phyloP scores from a whole-genome alignment of 2,113 vertebrate genomes.

The Meles meles region DNA sequence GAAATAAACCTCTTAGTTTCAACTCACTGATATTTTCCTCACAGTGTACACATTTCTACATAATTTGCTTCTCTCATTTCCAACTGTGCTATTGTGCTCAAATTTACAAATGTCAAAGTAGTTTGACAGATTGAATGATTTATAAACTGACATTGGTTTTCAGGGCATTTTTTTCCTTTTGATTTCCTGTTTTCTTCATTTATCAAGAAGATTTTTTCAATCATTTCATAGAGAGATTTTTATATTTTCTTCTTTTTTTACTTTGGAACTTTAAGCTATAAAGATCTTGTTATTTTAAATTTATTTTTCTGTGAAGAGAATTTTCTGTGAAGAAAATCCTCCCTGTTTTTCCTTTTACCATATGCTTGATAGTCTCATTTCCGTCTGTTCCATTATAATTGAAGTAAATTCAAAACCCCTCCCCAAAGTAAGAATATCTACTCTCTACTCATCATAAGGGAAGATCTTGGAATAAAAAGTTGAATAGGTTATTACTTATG shows the following conservation, averaged over 20 bases:
- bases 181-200: background rate
- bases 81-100: background rate
- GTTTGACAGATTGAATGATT: background rate
- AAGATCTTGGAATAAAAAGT: background rate
- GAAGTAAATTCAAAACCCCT: background rate
- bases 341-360: background rate
- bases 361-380: background rate
- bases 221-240: background rate
- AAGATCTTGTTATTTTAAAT: background rate
- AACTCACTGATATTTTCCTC: background rate
- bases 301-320: background rate
- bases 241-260: background rate
- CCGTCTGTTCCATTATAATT: background rate
- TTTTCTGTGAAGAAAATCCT: background rate
- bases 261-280: background rate
- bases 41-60: background rate
- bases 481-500: background rate
- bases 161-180: background rate
- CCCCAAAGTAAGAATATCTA: background rate
- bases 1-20: constrained; percentile 35
- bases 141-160: background rate
- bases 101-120: background rate
- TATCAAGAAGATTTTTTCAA: background rate
- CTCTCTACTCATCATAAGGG: background rate
- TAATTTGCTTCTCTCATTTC: background rate